Evolutionary conservation across 2,797 vertebrate genomes (phyloP).

Genomic region (Agapornis canus): DNA sequence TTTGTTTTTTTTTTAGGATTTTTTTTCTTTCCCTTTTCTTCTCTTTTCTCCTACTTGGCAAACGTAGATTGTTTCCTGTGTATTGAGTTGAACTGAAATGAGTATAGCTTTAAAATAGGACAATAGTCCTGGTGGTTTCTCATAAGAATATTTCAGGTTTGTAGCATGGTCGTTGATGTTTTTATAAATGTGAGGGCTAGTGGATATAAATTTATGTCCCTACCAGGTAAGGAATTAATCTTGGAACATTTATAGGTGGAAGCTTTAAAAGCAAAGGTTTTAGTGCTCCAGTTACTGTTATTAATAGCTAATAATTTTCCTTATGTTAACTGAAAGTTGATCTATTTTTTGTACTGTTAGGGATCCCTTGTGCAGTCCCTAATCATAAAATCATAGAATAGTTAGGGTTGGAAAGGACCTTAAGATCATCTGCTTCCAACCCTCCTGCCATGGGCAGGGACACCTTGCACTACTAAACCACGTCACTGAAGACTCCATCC

Average conservation of each 20-base stretch:
- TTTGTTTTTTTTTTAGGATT: too few species aligned
- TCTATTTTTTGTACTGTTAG: neutral
- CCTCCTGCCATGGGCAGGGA: neutral
- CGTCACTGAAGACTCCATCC: neutral
- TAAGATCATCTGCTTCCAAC: neutral
- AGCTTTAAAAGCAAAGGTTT: neutral
- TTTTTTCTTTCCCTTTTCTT: too few species aligned
- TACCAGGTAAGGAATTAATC: neutral
- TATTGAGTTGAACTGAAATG: conserved; percentile 12
- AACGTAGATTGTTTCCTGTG: neutral
- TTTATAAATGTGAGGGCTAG: neutral
- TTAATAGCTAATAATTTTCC: neutral
- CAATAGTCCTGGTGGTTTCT: neutral
- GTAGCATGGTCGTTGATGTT: neutral
- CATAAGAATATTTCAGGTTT: neutral
- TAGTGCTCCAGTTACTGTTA: neutral
- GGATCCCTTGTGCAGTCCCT: neutral
- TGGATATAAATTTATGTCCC: neutral
- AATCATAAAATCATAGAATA: neutral
- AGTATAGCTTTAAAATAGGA: neutral
- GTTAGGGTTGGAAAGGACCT: neutral
- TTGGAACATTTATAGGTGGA: neutral
- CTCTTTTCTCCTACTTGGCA: neutral
- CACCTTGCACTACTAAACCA: neutral
- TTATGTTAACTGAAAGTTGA: neutral